Conservation (phyloP, 2,113 vertebrate genomes). For the Zosterops borbonicus region DNA sequence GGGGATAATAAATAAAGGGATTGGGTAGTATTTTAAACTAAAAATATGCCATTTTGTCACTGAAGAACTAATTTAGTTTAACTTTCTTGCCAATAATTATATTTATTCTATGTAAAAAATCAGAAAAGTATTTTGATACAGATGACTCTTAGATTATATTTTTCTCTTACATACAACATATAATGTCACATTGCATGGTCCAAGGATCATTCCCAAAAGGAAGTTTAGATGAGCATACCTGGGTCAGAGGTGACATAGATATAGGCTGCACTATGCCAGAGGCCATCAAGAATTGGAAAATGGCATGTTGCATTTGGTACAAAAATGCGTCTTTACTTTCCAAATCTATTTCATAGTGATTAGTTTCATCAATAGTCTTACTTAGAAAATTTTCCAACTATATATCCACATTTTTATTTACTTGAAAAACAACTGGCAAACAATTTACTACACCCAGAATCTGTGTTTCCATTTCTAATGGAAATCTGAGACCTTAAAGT, state of each 20-base stretch:
- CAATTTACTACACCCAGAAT: not conserved
- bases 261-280: not conserved
- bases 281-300: not conserved
- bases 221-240: not conserved
- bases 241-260: not conserved
- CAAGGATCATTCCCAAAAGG: not conserved
- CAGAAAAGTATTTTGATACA: not conserved
- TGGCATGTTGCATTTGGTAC: fast-evolving
- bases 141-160: not conserved
- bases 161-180: not conserved
- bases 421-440: not conserved
- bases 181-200: not conserved
- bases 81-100: not conserved
- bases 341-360: not conserved
- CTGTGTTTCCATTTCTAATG: not conserved
- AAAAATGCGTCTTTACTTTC: not conserved
- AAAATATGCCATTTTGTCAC: not conserved
- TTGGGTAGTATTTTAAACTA: not conserved
- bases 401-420: not conserved
- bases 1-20: not conserved
- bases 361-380: not conserved
- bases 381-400: not conserved
- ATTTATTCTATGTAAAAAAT: not conserved
- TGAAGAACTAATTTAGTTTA: not conserved
- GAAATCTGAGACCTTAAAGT: not conserved